Evolutionary conservation across 2,888 invertebrate genomes (phyloP), one percentile per base, ranked within the genome.

Genomic region (Boloria euphrosyne): DNA sequence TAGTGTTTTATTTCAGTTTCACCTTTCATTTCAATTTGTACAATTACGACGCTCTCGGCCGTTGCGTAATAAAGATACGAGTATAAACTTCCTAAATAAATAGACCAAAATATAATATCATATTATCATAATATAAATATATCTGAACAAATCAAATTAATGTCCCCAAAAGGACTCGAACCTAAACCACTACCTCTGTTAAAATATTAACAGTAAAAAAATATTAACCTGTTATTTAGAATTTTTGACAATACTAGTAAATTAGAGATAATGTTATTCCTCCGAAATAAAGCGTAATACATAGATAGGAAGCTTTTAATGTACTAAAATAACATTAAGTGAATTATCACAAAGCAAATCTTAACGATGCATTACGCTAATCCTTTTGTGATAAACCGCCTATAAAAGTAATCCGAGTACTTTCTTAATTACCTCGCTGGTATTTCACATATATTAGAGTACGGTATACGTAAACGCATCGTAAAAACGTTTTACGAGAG

Each of bases 401-500:
- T 75, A 76, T 78, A 77, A 78, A 77, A 69, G 69, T 77, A 74
- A 76, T 74, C 74, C 71, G 75, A 76, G 76, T 69, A 73, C 73
- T 66, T 62, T 74, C 76, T 80, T 82, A 81, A 82, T 82, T 78
- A 79, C 78, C 73, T 65, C 66, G 49, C 67, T 52, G 72, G 75
- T 73, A 71, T 76, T 75, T 74, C 73, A 77, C 75, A 73, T 77
- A 76, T 77, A 78, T 78, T 75, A 74, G 75, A 77, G 78, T 71
- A 70, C 73, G 72, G 73, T 76, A 77, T 75, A 78, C 77, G 79
- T 83, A 79, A 82, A 80, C 78, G 79, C 79, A 73, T 81, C 83
- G 83, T 84, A 83, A 83, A 83, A 71, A 74, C 73, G 58, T 74
- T 83, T 83, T 82, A 84, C 76, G 83, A 78, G 77, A 76, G 74